Conservation (phyloP, 2,888 invertebrate species). For the Alloplasta piceator region DNA sequence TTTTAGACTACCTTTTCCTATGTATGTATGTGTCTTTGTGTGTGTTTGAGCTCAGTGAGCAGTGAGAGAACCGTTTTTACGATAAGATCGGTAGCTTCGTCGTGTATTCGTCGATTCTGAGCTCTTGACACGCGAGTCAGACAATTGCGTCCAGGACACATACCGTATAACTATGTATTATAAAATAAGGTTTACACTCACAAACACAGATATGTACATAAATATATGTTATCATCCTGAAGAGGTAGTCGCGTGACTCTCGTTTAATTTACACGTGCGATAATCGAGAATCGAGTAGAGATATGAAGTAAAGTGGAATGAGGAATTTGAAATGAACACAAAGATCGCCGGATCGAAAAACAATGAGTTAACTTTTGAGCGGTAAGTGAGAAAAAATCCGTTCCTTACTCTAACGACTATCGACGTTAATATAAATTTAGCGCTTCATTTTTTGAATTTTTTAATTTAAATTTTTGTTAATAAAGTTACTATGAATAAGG, state of each 20-base stretch:
- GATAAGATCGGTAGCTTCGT: slow-evolving; percentile 64
- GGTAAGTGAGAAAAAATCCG: too few relatives aligned
- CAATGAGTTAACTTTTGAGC: too few relatives aligned
- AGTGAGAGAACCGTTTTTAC: slow-evolving; percentile 55
- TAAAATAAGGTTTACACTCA: not conserved
- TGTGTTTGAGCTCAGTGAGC: slow-evolving; percentile 17
- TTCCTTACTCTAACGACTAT: too few relatives aligned
- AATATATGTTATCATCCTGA: slow-evolving; percentile 26
- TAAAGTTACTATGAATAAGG: too few relatives aligned
- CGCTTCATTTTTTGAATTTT: too few relatives aligned
- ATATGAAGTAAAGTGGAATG: not conserved
- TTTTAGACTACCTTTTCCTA: too few relatives aligned
- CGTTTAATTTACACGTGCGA: slow-evolving; percentile 63
- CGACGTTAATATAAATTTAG: too few relatives aligned
- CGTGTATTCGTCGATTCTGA: slow-evolving; percentile 56
- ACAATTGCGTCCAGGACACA: slow-evolving; percentile 48
- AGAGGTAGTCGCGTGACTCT: slow-evolving; percentile 62
- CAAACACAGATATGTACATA: slow-evolving; percentile 3
- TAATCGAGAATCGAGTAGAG: slow-evolving; percentile 53
- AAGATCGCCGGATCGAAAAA: too few relatives aligned
- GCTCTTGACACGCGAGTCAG: slow-evolving; percentile 55
- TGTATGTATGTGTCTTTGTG: slow-evolving; percentile 3
- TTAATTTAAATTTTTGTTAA: too few relatives aligned
- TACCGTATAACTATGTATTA: not conserved
- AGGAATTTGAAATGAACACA: too few relatives aligned